Evolutionary conservation across 2,888 invertebrate genomes (phyloP), one percentile per base, ranked within the genome.

Genomic region (Tetragonisca angustula): DNA sequence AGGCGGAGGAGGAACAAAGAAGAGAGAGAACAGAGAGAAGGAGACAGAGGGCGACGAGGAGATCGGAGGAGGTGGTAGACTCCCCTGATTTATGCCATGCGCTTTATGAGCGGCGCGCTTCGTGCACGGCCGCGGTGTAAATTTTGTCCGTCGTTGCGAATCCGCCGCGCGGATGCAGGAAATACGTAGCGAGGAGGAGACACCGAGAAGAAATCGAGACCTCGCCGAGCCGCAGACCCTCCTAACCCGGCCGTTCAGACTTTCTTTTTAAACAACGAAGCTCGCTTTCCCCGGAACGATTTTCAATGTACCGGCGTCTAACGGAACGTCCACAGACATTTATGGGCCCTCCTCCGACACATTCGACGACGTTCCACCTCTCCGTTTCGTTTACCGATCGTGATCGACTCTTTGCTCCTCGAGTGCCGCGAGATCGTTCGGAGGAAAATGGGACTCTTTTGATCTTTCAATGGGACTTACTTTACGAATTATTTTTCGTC

Each of bases 21-120:
- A n/a, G 32, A 69, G 21, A 69, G 49, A 43, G 15, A 9, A 71
- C 19, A 43, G 32, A 21, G 21, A 11, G 19, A 74, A 71, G 50
- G 59, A 19, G 77, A 74, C 70, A 72, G 17, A 32, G 62, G 27
- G 36, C 56, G 36, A 36, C 75, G 71, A 73, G 82, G 70, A 80
- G 86, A 79, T 83, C 65, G 80, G 67, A 76, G 76, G 70, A 79
- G 84, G 84, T 78, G 87, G 87, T 77, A 86, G 88, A 84, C 78
- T 85, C 90, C 82, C 78, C 90, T 92, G 92, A 92, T 92, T 92
- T 92, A 92, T 92, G 88, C 90, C 90, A 88, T 85, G 88, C 89
- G 91, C 89, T 92, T 92, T 92, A 92, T 91, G 92, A 92, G 89
- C 91, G 83, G 89, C 89, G 84, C 83, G 86, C 87, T 87, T 88